A percentile compares a stretch with the other conserved stretches of the same genome.
These are phyloP conservation scores for Capitella teleta DNA, from an alignment of 1,140 invertebrate species.

Conservation along the genomic window DNA sequence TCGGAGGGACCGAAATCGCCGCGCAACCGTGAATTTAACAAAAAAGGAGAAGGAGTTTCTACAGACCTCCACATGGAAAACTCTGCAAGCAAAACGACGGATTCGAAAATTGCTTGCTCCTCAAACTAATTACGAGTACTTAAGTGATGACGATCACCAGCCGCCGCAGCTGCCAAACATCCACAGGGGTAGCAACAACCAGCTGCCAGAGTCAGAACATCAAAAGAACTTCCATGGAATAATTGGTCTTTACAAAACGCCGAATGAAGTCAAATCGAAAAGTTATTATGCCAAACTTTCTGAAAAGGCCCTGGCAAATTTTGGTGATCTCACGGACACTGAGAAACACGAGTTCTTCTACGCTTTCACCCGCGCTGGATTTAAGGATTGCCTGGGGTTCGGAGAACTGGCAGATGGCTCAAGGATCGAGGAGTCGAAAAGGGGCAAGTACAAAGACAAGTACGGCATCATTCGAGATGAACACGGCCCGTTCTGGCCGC, in stretches of 20 bases:
- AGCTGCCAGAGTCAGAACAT: not conserved
- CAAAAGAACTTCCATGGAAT: not conserved
- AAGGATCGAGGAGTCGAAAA: conserved; percentile 16
- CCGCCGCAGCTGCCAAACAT: not conserved
- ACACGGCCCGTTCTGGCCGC: conserved; percentile 38
- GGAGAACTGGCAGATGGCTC: conserved; percentile 27
- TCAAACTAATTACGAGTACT: not conserved
- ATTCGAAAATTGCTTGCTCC: not conserved
- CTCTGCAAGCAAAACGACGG: not conserved
- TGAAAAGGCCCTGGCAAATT: conserved; percentile 4
- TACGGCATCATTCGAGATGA: conserved; percentile 29
- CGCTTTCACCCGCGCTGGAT: conserved; percentile 30
- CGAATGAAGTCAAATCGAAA: not conserved
- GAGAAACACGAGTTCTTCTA: conserved; percentile 11
- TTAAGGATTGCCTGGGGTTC: conserved; percentile 21
- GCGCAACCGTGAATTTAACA: not conserved
- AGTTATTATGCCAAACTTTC: conserved; percentile 2
- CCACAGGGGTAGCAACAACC: not conserved
- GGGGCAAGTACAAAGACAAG: conserved; percentile 30
- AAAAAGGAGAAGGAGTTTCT: not conserved
- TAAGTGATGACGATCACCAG: not conserved
- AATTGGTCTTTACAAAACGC: conserved; percentile 24
- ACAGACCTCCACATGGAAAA: not conserved
- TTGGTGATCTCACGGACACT: conserved; percentile 5
- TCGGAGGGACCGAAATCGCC: not conserved